Evolutionary conservation across 2,113 vertebrate species (phyloP).

Genomic region (Microtus montanus): DNA sequence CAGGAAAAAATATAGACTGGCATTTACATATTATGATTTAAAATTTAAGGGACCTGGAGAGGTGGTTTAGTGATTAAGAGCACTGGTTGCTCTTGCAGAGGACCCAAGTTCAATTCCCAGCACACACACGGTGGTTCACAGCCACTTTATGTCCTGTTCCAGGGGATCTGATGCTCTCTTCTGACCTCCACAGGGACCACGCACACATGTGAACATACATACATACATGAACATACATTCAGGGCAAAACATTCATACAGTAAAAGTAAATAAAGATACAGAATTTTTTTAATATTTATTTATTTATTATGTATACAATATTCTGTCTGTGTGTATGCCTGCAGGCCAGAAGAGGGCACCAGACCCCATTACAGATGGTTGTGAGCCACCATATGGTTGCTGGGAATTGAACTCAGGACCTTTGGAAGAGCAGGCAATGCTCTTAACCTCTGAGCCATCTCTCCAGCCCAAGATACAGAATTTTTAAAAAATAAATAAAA

Average conservation of each 20-base stretch:
- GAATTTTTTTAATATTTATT: not conserved
- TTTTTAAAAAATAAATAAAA: not conserved
- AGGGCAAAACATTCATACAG: not conserved
- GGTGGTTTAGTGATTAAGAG: not conserved
- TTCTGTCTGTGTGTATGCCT: no score
- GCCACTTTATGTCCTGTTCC: not conserved
- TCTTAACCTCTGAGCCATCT: no score
- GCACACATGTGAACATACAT: not conserved
- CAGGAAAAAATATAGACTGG: not conserved
- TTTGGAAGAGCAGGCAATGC: no score
- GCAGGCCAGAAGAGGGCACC: no score
- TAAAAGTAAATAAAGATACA: not conserved
- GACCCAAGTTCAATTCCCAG: not conserved
- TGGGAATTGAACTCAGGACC: no score
- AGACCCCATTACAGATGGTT: no score
- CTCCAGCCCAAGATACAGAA: not conserved
- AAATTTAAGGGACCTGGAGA: not conserved
- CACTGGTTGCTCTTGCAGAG: not conserved
- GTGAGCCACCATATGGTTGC: no score
- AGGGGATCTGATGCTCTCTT: not conserved
- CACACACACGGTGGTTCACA: not conserved
- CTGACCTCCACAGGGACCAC: not conserved
- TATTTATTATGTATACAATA: no score
- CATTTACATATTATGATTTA: not conserved
- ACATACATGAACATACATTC: not conserved